These are phyloP conservation scores for Ceratosolen solmsi DNA, from an alignment of 1,140 invertebrate species.

Conservation along the genomic window DNA sequence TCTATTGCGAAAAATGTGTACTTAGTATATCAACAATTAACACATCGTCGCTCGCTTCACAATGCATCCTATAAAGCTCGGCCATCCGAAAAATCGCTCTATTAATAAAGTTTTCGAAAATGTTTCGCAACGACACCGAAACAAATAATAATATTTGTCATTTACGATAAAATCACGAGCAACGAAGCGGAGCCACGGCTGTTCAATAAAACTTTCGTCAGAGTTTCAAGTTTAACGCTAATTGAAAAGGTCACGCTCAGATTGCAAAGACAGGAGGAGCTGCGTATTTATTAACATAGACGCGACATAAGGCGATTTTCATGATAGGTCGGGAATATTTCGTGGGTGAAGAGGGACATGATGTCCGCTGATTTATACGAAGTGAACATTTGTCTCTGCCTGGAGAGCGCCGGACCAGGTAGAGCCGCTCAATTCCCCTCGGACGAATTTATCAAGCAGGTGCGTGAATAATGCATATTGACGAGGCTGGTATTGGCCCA, in stretches of 20 bases:
- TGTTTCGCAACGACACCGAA: background rate
- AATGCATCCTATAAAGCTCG: background rate
- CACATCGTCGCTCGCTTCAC: background rate
- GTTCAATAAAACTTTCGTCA: background rate
- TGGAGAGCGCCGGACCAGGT: no score
- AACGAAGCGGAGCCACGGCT: background rate
- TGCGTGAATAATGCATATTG: no score
- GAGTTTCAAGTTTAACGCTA: background rate
- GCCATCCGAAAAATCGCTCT: background rate
- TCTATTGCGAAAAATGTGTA: constrained; percentile 1
- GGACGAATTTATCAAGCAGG: no score
- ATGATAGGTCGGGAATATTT: no score
- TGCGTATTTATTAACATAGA: background rate
- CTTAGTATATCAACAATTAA: background rate
- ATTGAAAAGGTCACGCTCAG: background rate
- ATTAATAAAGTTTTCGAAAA: background rate
- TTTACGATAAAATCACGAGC: background rate
- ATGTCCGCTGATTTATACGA: background rate
- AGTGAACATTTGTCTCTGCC: no score
- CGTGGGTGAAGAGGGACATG: no score
- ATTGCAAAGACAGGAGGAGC: background rate
- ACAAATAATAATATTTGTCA: background rate
- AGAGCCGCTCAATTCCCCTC: no score
- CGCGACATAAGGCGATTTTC: no score
- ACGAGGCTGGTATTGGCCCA: no score